Conservation (phyloP, 2,797 vertebrate species). For the Chaetophractus vellerosus region DNA sequence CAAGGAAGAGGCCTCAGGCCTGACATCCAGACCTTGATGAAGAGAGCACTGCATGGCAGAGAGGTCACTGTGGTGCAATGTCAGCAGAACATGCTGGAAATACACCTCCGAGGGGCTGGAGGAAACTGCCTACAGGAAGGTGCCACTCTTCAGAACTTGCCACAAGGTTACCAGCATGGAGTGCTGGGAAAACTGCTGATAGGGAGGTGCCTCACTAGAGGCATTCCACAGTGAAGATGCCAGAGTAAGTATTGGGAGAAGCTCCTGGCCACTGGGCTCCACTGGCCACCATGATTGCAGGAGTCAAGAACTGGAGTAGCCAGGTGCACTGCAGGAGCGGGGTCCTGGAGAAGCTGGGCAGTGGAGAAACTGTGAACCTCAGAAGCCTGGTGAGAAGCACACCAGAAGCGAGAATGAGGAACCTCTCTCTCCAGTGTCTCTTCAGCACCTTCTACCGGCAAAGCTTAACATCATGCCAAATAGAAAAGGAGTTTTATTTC, state of each 20-base stretch:
- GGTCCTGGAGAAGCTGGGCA: not conserved
- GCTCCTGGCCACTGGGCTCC: not conserved
- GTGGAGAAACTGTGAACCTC: not conserved
- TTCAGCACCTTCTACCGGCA: not conserved
- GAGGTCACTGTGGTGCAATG: not conserved
- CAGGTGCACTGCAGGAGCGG: not conserved
- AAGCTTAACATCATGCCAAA: not conserved
- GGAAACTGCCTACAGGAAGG: not conserved
- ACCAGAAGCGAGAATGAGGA: not conserved
- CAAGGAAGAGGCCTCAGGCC: not conserved
- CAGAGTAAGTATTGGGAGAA: not conserved
- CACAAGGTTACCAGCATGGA: not conserved
- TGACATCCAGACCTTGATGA: not conserved
- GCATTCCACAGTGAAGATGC: not conserved
- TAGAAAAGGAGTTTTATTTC: not conserved
- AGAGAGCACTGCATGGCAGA: not conserved
- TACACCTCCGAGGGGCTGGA: not conserved
- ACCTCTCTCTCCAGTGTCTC: not conserved
- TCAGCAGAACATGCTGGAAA: slow-evolving; percentile 7
- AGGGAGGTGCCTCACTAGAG: not conserved
- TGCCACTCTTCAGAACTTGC: not conserved
- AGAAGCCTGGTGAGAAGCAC: not conserved
- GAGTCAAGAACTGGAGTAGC: not conserved
- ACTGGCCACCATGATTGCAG: not conserved
- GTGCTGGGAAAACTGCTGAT: not conserved